Evolutionary conservation across 2,888 invertebrate genomes (phyloP).

Genomic region (Amphipoea oculea): DNA sequence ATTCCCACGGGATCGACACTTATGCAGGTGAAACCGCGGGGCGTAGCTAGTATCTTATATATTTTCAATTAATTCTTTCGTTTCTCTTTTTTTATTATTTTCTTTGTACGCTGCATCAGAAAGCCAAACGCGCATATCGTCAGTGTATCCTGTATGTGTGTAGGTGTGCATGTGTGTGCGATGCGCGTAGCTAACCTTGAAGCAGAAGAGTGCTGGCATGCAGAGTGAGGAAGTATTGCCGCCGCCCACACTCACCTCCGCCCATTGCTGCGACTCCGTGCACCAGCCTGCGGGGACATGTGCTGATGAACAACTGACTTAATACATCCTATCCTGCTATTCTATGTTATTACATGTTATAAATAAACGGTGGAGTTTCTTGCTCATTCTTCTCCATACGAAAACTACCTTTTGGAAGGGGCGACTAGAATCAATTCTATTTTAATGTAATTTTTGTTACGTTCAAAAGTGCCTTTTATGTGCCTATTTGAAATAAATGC

Average conservation of each 20-base stretch:
- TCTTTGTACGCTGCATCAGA: constrained; percentile 26
- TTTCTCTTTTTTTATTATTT: not conserved
- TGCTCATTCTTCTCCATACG: too few relatives aligned
- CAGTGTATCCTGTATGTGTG: constrained; percentile 44
- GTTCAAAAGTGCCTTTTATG: too few relatives aligned
- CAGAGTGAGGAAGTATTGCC: constrained; percentile 93
- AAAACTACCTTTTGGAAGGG: too few relatives aligned
- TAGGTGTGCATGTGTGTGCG: constrained; percentile 61
- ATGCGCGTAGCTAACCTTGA: constrained; percentile 92
- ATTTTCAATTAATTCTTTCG: not conserved
- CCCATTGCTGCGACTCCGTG: constrained; percentile 62
- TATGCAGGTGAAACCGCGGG: too few relatives aligned
- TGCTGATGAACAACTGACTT: not conserved
- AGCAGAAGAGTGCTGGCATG: constrained; percentile 96
- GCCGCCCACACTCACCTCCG: constrained; percentile 89
- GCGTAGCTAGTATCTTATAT: not conserved
- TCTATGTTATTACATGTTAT: not conserved
- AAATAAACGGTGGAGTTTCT: too few relatives aligned
- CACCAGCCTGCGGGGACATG: constrained; percentile 51
- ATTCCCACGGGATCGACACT: too few relatives aligned
- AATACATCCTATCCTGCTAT: not conserved
- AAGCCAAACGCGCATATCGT: constrained; percentile 35
- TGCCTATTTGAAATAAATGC: too few relatives aligned
- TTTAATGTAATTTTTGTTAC: too few relatives aligned
- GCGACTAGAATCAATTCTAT: too few relatives aligned